Evolutionary conservation across 2,888 invertebrate species (phyloP).

Genomic region (Camponotus fellah): DNA sequence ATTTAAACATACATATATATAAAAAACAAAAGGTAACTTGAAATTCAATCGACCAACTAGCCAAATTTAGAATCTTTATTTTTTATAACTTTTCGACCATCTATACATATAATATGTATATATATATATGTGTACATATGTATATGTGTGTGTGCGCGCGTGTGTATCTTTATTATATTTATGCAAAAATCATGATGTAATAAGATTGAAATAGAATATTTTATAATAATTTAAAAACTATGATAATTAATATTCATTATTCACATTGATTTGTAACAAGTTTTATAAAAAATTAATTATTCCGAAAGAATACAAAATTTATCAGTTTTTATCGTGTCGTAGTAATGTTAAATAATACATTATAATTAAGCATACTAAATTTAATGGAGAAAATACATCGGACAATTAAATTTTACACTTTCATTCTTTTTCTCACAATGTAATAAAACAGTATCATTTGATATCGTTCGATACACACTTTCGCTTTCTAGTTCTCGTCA

Average conservation of each 20-base stretch:
- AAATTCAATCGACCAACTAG: too few relatives aligned
- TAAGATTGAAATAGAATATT: not conserved
- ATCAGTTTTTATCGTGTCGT: not conserved
- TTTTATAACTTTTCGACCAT: too few relatives aligned
- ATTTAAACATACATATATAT: too few relatives aligned
- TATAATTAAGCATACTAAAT: too few relatives aligned
- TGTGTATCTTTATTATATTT: not conserved
- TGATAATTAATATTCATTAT: not conserved
- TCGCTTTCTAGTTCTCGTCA: constrained; percentile 8
- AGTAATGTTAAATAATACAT: not conserved
- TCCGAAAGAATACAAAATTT: not conserved
- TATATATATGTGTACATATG: too few relatives aligned
- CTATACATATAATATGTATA: too few relatives aligned
- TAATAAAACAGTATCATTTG: not conserved
- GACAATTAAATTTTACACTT: not conserved
- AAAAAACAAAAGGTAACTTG: too few relatives aligned
- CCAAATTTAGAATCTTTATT: too few relatives aligned
- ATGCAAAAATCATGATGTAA: not conserved
- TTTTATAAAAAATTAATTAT: not conserved
- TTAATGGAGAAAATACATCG: not conserved
- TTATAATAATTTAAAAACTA: not conserved
- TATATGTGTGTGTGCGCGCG: too few relatives aligned
- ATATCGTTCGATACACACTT: not conserved
- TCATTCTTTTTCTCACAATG: not conserved
- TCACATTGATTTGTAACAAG: too few relatives aligned